Conservation (phyloP, 2,113 vertebrate genomes). For the Callocephalon fimbriatum region DNA sequence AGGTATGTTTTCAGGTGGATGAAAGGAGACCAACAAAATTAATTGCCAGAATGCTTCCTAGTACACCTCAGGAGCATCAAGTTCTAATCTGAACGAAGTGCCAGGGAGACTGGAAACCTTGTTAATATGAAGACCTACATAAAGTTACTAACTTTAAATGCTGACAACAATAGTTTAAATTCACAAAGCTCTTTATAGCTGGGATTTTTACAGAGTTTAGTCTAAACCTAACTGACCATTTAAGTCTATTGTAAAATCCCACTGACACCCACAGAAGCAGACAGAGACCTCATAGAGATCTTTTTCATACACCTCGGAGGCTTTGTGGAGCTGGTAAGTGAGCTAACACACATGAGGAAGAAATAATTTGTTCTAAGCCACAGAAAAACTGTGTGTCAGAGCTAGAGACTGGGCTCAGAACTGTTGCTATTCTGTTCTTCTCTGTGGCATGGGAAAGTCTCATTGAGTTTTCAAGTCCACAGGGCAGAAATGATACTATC, state of each 20-base stretch:
- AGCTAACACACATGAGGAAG: background rate
- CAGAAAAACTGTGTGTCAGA: background rate
- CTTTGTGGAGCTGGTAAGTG: background rate
- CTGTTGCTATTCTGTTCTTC: background rate
- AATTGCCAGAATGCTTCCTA: background rate
- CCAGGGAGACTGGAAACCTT: background rate
- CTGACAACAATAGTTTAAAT: background rate
- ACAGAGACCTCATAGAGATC: background rate
- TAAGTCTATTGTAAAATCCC: background rate
- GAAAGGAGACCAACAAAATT: background rate
- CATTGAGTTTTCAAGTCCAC: background rate
- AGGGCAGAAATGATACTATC: background rate
- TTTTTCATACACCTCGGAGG: background rate
- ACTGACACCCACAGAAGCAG: background rate
- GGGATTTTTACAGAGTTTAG: background rate
- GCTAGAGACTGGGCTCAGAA: background rate
- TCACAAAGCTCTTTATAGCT: background rate
- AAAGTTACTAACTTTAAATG: background rate
- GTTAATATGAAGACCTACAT: background rate
- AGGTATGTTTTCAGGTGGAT: background rate
- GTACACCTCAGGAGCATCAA: background rate
- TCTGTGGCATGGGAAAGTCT: background rate
- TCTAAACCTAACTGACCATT: background rate
- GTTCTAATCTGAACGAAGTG: background rate
- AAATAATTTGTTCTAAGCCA: conserved; percentile 1